Base-by-base conservation (phyloP, 2,113 vertebrate species). In the Onychostoma macrolepis region DNA sequence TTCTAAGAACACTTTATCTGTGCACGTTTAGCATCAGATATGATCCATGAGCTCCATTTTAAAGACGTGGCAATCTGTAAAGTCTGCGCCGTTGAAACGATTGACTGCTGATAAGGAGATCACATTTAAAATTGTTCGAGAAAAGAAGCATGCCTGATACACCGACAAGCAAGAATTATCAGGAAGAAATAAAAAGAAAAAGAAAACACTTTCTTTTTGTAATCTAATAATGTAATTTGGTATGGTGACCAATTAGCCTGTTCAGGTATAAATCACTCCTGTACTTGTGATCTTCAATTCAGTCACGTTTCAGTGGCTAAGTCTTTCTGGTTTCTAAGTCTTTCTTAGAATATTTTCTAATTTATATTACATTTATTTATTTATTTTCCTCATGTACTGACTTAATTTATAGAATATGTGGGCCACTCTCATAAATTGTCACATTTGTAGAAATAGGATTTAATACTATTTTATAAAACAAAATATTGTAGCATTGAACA, bases 1-100 rank as follows among this genome's bases (percentile, higher is more conserved):
- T 87, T 90, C 71, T 88, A 85, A 85, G 74, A 69, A 87, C 58
- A 43, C 86, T 81, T 84, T 61, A 86, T 88, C 50, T 86, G 80
- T 84, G 82, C 67, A 74, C 28, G 26, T 74, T 72, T 71, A 5
- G 82, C 26, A 72, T 53, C 13, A 53, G 69, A 84, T 72, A 74
- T 74, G 24, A 72, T 74, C 43, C 43, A 84, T 17, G 4, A 24
- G n/a, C 58, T 67, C 36, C 58, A 67, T 82, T 65, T 82, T 67
- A 82, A 67, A 82, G 80, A 82, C 0, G 15, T 3, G 4, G 7
- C 2, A 63, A 53, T 80, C 33, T 38, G 50, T 36, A 38, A 36
- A 38, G 38, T 45, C 58, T 61, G n/a, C 1, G 56, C 21, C 9
- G 24, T 24, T 61, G 21, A 38, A 36, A 58, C 2, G 17, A 58